Evolutionary conservation across 35 echinoderm and acorn worm species (phyloP).

Genomic region (Lytechinus pictus): DNA sequence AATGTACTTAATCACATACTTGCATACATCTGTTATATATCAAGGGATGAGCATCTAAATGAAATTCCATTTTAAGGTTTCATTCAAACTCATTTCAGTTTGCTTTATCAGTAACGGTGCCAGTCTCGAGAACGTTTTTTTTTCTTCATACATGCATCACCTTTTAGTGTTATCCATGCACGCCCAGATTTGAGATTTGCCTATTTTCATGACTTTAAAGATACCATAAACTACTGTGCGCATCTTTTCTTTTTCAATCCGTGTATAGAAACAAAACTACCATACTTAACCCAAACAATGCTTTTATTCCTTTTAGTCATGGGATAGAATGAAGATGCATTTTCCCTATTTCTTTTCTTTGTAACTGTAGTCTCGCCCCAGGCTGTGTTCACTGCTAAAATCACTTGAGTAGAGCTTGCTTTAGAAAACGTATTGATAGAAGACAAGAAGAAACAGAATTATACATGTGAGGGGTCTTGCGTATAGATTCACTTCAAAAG

Average conservation of each 20-base stretch:
- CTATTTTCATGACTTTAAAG: not conserved
- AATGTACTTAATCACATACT: not conserved
- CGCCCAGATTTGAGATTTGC: not conserved
- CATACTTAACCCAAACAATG: constrained; percentile 12
- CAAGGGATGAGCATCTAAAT: not conserved
- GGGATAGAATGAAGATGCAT: not conserved
- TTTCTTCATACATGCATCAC: not conserved
- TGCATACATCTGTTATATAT: not conserved
- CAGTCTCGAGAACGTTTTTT: too few relatives aligned
- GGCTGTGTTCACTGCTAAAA: constrained; percentile 8
- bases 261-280: constrained; percentile 3
- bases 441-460: not conserved
- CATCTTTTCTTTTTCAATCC: not conserved
- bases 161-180: not conserved
- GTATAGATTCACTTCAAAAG: not conserved
- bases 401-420: not conserved
- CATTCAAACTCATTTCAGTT: not conserved
- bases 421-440: constrained; percentile 4
- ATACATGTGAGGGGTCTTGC: not conserved
- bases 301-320: not conserved
- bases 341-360: not conserved
- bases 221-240: not conserved
- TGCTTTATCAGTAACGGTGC: not conserved
- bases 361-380: not conserved
- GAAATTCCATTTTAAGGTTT: not conserved